These are phyloP conservation scores for Lycodopsis pacificus DNA, from an alignment of 2,797 vertebrate species.

Conservation along the genomic window DNA sequence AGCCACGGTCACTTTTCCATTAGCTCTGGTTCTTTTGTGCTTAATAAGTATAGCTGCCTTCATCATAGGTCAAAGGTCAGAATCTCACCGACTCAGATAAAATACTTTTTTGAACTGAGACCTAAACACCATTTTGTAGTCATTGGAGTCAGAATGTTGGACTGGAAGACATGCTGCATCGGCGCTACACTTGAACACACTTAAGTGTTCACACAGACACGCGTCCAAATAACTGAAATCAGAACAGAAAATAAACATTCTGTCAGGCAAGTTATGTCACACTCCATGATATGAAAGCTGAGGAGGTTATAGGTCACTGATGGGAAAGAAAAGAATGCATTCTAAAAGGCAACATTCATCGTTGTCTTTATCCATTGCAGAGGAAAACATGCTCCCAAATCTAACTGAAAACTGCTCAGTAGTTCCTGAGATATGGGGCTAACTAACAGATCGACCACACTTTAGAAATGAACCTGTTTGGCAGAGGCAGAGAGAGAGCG, in stretches of 20 bases:
- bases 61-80: slow-evolving; percentile 13
- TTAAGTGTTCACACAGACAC: background rate
- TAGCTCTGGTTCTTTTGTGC: background rate
- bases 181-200: background rate
- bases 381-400: background rate
- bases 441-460: background rate
- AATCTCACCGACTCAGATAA: background rate
- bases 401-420: background rate
- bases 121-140: background rate
- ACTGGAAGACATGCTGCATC: background rate
- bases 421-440: background rate
- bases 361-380: background rate
- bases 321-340: background rate
- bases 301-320: slow-evolving; percentile 1
- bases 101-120: slow-evolving; percentile 1
- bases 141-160: background rate
- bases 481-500: slow-evolving; percentile 3
- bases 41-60: background rate
- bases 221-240: background rate
- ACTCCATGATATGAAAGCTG: slow-evolving; percentile 6
- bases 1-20: slow-evolving; percentile 19
- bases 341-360: background rate
- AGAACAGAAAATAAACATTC: slow-evolving; percentile 1
- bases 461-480: background rate
- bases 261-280: slow-evolving; percentile 19